Percentiles rank a stretch among this genome's conserved stretches.
Conservation (phyloP, 2,113 vertebrate genomes). For the Pipra filicauda region DNA sequence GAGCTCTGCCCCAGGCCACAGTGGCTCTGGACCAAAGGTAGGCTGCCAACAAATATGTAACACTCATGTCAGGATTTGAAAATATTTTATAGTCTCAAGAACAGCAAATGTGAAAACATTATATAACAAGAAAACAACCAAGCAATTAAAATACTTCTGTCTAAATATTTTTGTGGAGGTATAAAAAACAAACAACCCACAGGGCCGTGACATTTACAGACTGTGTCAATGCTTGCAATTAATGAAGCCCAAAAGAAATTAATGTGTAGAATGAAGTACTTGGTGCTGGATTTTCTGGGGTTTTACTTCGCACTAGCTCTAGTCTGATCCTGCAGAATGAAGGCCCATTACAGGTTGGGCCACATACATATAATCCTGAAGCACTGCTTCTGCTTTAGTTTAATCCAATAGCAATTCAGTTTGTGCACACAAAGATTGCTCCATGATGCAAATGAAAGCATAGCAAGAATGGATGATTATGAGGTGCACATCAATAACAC, state of each 20-base stretch:
- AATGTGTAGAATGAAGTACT: background rate
- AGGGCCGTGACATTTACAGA: background rate
- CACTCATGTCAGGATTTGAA: background rate
- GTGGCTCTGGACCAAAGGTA: background rate
- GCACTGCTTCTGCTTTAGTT: background rate
- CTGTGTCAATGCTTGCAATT: background rate
- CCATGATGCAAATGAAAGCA: background rate
- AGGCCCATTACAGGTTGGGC: background rate
- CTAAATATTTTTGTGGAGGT: background rate
- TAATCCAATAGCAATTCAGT: background rate
- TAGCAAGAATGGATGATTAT: background rate
- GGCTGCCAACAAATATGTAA: background rate
- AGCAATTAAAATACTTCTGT: background rate
- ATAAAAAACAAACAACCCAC: background rate
- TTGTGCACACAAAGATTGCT: background rate
- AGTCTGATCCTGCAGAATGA: background rate
- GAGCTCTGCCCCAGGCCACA: background rate
- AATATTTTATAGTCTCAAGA: background rate
- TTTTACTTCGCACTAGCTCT: background rate
- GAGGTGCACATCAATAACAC: background rate
- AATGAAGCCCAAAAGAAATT: background rate
- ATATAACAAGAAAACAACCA: background rate
- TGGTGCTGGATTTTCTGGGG: background rate
- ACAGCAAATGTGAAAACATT: background rate
- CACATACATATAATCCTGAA: background rate